Evolutionary conservation across 2,797 vertebrate genomes (phyloP), one percentile per base, ranked within the genome.

Genomic region (Eleutherodactylus coqui): DNA sequence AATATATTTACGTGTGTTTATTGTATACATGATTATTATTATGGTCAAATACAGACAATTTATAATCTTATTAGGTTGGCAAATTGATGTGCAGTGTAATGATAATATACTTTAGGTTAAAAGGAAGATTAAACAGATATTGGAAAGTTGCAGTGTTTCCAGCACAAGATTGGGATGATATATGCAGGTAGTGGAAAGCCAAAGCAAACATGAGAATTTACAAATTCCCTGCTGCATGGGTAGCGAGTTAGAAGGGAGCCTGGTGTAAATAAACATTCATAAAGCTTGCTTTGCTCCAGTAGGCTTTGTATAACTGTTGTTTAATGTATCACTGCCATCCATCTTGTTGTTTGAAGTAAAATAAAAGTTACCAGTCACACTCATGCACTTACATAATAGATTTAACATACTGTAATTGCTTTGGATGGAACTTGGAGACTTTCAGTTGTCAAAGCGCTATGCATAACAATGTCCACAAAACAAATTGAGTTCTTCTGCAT

Each of bases 341-440:
- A 49, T 75, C 72, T 49, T 49, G 72, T 49, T 75, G 72, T 75
- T 49, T 47, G 72, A 49, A 75, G 72, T 49, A 43, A 75, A 49
- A 75, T 75, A 75, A 75, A 75, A 75, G 72, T 75, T 47, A 49
- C 72, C 72, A 75, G 72, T 75, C 36, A 27, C 27, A 49, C n/a
- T 17, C 36, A n/a, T 11, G 8, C 45, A 17, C 41, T 73, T 75
- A 49, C 43, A 75, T 47, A 75, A 43, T 47, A 75, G 72, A 75
- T 75, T 75, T 49, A 17, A 27, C 43, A 75, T 75, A n/a, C n/a
- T n/a, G n/a, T n/a, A 75, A 75, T 49, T 47, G 41, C 43, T 49
- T 75, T 49, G 17, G 43, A 75, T 75, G 72, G 41, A 75, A 32
- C 49, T 47, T 47, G 29, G 43, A 75, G 16, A 27, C 72, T 47